Conservation (phyloP, 2,113 vertebrate genomes). For the Zingel zingel region DNA sequence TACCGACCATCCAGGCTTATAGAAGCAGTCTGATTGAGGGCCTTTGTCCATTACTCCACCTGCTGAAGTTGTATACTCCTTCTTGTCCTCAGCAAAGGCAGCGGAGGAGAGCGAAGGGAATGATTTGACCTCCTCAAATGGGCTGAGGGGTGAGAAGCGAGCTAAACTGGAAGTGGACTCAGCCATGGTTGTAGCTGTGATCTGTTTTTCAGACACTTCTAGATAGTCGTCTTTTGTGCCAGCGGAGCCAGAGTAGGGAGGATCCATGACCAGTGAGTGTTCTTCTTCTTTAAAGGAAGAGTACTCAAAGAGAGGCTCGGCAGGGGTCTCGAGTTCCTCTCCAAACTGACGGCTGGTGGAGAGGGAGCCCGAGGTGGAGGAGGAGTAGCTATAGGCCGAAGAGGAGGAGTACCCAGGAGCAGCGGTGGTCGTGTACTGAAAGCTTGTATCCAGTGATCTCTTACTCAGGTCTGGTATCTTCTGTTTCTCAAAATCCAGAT, state of each 20-base stretch:
- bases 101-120: constrained; percentile 67
- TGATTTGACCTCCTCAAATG: constrained; percentile 83
- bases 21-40: constrained; percentile 82
- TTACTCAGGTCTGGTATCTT: constrained; percentile 77
- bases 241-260: constrained; percentile 77
- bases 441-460: constrained; percentile 82
- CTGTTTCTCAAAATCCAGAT: constrained; percentile 72
- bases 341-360: constrained; percentile 86
- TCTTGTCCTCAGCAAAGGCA: constrained; percentile 57
- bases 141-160: constrained; percentile 85
- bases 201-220: constrained; percentile 91
- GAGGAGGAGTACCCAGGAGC: constrained; percentile 85
- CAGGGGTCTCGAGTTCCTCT: constrained; percentile 83
- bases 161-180: constrained; percentile 83
- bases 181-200: constrained; percentile 65
- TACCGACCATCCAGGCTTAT: constrained; percentile 81
- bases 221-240: constrained; percentile 91
- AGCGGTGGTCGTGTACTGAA: constrained; percentile 82
- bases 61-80: constrained; percentile 55
- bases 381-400: constrained; percentile 87
- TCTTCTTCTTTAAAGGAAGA: constrained; percentile 88
- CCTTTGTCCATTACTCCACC: constrained; percentile 80
- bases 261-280: constrained; percentile 80
- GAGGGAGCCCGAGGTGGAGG: constrained; percentile 86
- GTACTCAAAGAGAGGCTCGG: constrained; percentile 84